phyloP scores from a whole-genome alignment of 2,888 invertebrate species.

The Myopa tessellatipennis region DNA sequence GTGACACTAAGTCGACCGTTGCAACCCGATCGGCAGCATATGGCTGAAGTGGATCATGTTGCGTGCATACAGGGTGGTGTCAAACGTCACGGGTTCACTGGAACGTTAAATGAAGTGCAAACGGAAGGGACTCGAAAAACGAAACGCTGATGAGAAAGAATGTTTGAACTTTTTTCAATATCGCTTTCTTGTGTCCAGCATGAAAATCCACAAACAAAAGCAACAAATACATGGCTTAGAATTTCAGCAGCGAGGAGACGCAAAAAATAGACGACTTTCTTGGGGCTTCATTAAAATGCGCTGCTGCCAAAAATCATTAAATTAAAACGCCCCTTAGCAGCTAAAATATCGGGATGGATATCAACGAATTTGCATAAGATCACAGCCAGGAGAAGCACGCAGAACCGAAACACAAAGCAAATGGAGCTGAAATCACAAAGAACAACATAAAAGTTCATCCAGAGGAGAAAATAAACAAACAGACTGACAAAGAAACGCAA shows the following conservation, averaged over 20 bases:
- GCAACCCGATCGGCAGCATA: slow-evolving; percentile 22
- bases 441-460: background rate
- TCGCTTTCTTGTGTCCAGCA: background rate
- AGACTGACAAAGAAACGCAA: background rate
- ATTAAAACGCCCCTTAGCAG: slow-evolving; percentile 30
- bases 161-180: background rate
- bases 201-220: background rate
- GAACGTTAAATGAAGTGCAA: background rate
- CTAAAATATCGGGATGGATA: slow-evolving; percentile 29
- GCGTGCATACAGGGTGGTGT: slow-evolving; percentile 27
- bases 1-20: background rate
- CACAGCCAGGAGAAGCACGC: slow-evolving; percentile 38
- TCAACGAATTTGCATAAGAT: slow-evolving; percentile 52
- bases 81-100: slow-evolving; percentile 25
- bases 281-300: background rate
- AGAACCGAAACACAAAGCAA: background rate
- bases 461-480: background rate
- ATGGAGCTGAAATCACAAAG: background rate
- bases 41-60: background rate
- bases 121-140: too few relatives aligned
- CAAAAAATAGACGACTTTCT: background rate
- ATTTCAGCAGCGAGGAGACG: background rate
- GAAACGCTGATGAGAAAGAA: too few relatives aligned
- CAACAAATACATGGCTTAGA: background rate
- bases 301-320: slow-evolving; percentile 28